phyloP scores from a whole-genome alignment of 2,797 vertebrate genomes.

The Girardinus metallicus region DNA sequence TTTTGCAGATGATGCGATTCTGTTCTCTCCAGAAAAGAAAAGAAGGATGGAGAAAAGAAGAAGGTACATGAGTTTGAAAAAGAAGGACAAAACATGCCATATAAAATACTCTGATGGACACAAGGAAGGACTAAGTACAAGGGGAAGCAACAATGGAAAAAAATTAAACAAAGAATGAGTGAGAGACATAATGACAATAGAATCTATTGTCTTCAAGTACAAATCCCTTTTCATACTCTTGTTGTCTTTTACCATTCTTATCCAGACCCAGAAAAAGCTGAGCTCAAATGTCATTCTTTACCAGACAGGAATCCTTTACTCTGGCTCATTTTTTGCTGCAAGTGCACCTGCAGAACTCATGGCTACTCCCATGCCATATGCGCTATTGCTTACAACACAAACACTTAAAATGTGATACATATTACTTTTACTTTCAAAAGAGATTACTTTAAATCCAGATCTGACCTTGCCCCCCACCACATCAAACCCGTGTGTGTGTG shows the following conservation, averaged over 20 bases:
- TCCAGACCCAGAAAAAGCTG: background rate
- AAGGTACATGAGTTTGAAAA: too few relatives aligned
- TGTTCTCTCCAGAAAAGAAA: too few relatives aligned
- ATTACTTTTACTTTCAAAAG: conserved; percentile 37
- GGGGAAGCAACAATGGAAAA: background rate
- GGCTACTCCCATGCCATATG: conserved; percentile 31
- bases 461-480: conserved; percentile 43
- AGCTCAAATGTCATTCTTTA: background rate
- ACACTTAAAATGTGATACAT: conserved; percentile 47
- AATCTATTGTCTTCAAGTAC: background rate
- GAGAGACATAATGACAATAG: background rate
- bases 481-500: conserved; percentile 24
- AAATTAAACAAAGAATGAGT: background rate
- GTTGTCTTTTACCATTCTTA: background rate
- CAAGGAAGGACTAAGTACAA: too few relatives aligned
- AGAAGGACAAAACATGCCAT: too few relatives aligned
- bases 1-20: too few relatives aligned
- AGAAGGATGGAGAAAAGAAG: too few relatives aligned
- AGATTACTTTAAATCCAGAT: conserved; percentile 60
- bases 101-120: too few relatives aligned
- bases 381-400: conserved; percentile 41
- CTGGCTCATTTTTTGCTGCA: background rate
- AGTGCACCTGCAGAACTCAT: background rate
- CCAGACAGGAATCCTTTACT: background rate
- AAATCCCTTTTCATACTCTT: background rate